Conservation (phyloP, 2,113 vertebrate species). For the Bufo gargarizans region DNA sequence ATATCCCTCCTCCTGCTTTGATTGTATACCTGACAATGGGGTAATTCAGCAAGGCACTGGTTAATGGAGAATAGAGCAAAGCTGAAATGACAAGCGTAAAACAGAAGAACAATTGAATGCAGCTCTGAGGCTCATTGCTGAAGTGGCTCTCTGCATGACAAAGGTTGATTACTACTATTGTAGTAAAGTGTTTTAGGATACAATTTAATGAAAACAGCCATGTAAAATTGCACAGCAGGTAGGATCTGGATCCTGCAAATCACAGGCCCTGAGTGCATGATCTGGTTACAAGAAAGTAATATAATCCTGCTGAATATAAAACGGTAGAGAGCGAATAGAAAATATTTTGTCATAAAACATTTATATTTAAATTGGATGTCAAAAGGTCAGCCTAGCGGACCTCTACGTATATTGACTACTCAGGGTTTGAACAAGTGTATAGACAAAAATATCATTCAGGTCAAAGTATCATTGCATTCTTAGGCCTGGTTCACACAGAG, state of each 20-base stretch:
- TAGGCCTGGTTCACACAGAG: background rate
- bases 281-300: background rate
- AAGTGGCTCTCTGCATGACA: constrained; percentile 59
- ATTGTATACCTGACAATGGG: constrained; percentile 12
- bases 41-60: constrained; percentile 21
- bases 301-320: background rate
- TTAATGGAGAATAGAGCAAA: constrained; percentile 48
- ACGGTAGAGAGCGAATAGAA: background rate
- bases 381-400: background rate
- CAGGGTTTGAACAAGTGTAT: no score
- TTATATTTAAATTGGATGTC: background rate
- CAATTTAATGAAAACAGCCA: constrained; percentile 50
- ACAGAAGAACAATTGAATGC: constrained; percentile 49
- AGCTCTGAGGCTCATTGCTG: constrained; percentile 50
- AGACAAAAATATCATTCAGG: background rate
- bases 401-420: background rate
- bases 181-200: constrained; percentile 56
- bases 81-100: constrained; percentile 45
- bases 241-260: constrained; percentile 2
- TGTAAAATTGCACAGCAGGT: constrained; percentile 48
- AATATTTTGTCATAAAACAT: background rate
- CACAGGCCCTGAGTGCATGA: background rate
- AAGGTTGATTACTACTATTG: constrained; percentile 59
- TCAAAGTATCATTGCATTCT: background rate
- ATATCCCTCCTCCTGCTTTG: background rate